Evolutionary conservation across 2,797 vertebrate species (phyloP).

Genomic region (Ciconia nigra): DNA sequence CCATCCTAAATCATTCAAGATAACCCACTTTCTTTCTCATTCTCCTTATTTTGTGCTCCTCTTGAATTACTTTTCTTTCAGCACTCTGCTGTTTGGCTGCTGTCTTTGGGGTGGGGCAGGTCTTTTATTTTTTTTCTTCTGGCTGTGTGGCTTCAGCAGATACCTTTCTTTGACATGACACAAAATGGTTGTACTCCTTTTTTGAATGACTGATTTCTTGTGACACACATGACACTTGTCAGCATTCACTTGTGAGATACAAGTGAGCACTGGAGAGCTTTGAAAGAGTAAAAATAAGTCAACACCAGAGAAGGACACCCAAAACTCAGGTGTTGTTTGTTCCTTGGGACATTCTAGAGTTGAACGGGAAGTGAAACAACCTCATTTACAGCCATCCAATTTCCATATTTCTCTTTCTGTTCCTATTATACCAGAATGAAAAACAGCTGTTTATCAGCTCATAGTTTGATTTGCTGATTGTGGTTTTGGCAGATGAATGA

Average conservation of each 20-base stretch:
- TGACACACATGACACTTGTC: background rate
- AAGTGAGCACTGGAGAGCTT: background rate
- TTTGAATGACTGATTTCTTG: background rate
- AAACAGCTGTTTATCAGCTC: background rate
- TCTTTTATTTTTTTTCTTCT: background rate
- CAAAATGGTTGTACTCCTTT: background rate
- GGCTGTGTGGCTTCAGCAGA: background rate
- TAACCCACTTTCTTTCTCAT: background rate
- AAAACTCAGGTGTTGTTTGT: background rate
- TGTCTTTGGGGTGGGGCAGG: background rate
- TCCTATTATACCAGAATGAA: background rate
- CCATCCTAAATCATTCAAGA: background rate
- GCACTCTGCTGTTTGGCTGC: background rate
- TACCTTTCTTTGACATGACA: background rate
- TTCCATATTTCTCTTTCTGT: background rate
- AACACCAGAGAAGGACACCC: background rate
- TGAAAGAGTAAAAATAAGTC: background rate
- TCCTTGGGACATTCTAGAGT: background rate
- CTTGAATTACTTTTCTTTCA: background rate
- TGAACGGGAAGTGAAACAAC: background rate
- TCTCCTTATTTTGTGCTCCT: background rate
- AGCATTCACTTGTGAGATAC: background rate
- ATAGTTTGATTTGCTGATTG: conserved; percentile 13
- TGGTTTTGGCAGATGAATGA: background rate
- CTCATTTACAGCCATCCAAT: background rate